Percentiles rank a stretch among this genome's conserved stretches.
Evolutionary conservation across 1,140 invertebrate species (phyloP).

Genomic region (Meloidogyne hapla): DNA sequence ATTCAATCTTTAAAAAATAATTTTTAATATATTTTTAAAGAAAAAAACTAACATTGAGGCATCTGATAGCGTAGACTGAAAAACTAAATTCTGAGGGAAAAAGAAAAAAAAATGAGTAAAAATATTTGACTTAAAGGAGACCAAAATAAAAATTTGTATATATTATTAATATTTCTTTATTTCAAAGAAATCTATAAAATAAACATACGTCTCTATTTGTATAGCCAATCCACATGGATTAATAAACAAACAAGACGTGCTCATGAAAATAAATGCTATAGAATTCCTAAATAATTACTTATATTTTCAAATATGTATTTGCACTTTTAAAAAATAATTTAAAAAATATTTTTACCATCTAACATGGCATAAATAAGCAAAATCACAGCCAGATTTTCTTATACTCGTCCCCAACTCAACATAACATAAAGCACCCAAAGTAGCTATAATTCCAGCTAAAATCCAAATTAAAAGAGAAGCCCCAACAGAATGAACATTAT

Average conservation of each 20-base stretch:
- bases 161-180: no score
- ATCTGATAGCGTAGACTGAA: no score
- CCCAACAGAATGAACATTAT: slow-evolving; percentile 38
- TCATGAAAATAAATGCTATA: slow-evolving; percentile 8
- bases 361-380: slow-evolving; percentile 54
- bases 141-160: no score
- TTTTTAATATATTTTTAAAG: no score
- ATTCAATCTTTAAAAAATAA: no score
- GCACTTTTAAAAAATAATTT: no score
- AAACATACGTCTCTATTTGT: slow-evolving; percentile 4
- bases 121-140: no score
- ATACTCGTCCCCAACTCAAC: slow-evolving; percentile 51
- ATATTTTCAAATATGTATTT: no score
- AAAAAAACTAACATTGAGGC: no score
- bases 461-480: slow-evolving; percentile 44
- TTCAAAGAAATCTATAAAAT: background rate
- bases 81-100: no score
- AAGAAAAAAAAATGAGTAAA: no score
- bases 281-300: background rate
- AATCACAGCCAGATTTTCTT: slow-evolving; percentile 48
- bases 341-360: slow-evolving; percentile 29
- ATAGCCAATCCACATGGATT: slow-evolving; percentile 7
- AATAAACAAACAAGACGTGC: slow-evolving; percentile 4
- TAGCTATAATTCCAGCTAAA: slow-evolving; percentile 44
- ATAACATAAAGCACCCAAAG: slow-evolving; percentile 45